These are phyloP conservation scores for Menura novaehollandiae DNA, from an alignment of 2,113 vertebrate species.

Conservation along the genomic window DNA sequence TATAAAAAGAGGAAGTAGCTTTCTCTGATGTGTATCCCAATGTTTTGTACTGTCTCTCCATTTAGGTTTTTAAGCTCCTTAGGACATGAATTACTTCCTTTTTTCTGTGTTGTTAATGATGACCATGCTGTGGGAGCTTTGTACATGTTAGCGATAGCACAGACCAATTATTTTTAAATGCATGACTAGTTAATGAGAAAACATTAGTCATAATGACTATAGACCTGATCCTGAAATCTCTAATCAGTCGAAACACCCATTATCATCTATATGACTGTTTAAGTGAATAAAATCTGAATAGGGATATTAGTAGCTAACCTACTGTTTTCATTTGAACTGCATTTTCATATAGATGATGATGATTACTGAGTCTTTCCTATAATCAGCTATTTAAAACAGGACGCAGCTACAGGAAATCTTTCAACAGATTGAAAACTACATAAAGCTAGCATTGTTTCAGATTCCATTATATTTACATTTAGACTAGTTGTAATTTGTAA, in stretches of 20 bases:
- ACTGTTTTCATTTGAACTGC: neutral
- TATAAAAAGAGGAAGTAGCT: neutral
- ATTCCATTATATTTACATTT: constrained; percentile 22
- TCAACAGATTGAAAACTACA: neutral
- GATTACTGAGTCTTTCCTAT: neutral
- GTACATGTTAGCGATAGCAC: neutral
- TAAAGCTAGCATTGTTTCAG: neutral
- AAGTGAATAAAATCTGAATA: neutral
- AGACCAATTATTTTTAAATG: constrained; percentile 18
- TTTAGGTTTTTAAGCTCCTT: neutral
- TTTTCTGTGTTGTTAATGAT: neutral
- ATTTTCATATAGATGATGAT: constrained; percentile 25
- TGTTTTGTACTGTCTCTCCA: neutral
- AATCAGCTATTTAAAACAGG: neutral
- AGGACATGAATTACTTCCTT: neutral
- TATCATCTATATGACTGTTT: neutral
- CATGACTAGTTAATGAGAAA: constrained; percentile 13
- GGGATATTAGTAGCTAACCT: neutral
- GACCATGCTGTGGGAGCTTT: neutral
- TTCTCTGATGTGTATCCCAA: neutral
- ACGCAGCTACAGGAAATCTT: neutral
- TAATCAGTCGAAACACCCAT: constrained; percentile 11
- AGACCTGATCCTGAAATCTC: neutral
- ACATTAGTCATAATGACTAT: constrained; percentile 1
- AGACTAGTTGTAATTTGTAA: neutral